Evolutionary conservation across 2,797 vertebrate species (phyloP).

Genomic region (Phalloptychus januarius): DNA sequence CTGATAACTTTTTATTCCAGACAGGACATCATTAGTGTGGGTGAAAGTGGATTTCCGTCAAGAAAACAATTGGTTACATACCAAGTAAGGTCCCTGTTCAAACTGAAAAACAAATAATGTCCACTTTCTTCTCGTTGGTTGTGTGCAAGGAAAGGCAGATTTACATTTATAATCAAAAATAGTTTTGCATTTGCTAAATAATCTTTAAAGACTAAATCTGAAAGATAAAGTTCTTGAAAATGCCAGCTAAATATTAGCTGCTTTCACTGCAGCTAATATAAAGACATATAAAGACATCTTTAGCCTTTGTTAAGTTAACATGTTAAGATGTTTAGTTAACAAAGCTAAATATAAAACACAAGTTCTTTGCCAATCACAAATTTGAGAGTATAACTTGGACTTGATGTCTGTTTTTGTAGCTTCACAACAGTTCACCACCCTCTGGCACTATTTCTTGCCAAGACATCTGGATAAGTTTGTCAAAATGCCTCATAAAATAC

Average conservation of each 20-base stretch:
- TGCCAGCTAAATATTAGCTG: neutral
- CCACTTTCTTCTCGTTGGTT: neutral
- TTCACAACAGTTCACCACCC: neutral
- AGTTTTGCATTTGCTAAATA: neutral
- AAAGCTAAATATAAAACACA: neutral
- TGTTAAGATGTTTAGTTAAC: neutral
- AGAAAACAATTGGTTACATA: neutral
- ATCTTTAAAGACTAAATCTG: neutral
- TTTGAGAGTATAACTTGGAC: neutral
- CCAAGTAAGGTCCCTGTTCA: neutral
- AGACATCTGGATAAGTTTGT: neutral
- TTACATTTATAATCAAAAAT: neutral
- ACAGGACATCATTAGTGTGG: neutral
- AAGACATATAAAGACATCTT: too few relatives aligned
- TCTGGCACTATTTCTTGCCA: neutral
- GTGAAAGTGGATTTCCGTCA: neutral
- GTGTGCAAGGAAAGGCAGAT: neutral
- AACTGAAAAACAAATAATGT: neutral
- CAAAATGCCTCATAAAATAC: neutral
- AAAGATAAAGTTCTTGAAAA: neutral
- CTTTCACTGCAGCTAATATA: too few relatives aligned
- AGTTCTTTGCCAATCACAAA: neutral
- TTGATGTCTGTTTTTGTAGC: neutral
- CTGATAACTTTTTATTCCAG: neutral
- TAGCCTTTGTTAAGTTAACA: too few relatives aligned